Evolutionary conservation across 2,888 invertebrate genomes (phyloP).

Genomic region (Tipula unca): DNA sequence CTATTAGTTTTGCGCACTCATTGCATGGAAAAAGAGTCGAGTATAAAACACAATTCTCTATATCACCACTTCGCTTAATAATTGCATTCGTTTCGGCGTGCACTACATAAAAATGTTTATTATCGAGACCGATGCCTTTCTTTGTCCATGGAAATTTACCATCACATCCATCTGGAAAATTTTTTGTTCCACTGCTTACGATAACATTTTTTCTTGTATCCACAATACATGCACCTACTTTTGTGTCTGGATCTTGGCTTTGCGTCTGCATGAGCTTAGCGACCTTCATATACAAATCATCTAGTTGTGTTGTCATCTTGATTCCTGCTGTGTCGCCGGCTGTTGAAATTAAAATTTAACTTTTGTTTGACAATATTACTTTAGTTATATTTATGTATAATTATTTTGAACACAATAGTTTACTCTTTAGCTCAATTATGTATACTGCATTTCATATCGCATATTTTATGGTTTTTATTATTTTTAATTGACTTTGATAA

Average conservation of each 20-base stretch:
- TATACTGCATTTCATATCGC: too few species aligned
- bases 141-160: slow-evolving; percentile 87
- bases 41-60: slow-evolving; percentile 75
- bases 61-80: slow-evolving; percentile 69
- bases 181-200: slow-evolving; percentile 93
- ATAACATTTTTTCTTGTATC: slow-evolving; percentile 68
- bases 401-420: too few species aligned
- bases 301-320: too few species aligned
- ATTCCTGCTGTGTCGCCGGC: too few species aligned
- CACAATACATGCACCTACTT: slow-evolving; percentile 94
- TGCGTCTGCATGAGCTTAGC: neutral
- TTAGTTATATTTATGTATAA: too few species aligned
- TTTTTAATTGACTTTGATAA: too few species aligned
- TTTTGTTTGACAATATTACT: too few species aligned
- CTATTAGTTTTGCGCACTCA: slow-evolving; percentile 94
- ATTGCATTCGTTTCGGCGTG: slow-evolving; percentile 98
- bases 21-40: slow-evolving; percentile 93
- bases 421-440: too few species aligned
- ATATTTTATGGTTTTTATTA: too few species aligned
- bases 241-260: slow-evolving; percentile 78
- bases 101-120: slow-evolving; percentile 85
- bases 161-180: slow-evolving; percentile 57
- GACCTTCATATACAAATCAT: neutral
- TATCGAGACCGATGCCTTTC: slow-evolving; percentile 59
- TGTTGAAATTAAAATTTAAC: too few species aligned